phyloP scores from a whole-genome alignment of 2,113 vertebrate genomes.

The Corythornis cristatus region DNA sequence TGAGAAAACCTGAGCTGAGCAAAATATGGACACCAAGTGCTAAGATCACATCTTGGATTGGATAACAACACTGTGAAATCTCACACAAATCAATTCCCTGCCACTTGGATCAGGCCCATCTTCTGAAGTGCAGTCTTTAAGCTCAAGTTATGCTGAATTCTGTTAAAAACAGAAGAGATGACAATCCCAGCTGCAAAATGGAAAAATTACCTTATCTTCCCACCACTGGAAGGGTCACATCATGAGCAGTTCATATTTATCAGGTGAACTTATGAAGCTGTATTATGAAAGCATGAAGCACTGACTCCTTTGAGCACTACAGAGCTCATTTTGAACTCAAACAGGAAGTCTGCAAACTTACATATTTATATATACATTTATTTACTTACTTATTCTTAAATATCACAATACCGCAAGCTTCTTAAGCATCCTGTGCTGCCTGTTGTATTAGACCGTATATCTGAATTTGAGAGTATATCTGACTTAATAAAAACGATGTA shows the following conservation, averaged over 20 bases:
- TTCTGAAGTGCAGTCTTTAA: not conserved
- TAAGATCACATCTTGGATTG: not conserved
- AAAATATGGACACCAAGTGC: not conserved
- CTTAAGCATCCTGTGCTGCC: not conserved
- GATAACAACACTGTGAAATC: not conserved
- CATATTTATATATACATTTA: fast-evolving
- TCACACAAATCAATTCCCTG: fast-evolving
- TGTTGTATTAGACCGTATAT: no score
- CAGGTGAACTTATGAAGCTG: not conserved
- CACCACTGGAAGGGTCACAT: not conserved
- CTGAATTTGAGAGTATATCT: not conserved
- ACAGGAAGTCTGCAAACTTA: not conserved
- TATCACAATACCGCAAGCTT: not conserved
- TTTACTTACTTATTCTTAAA: not conserved
- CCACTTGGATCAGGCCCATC: fast-evolving
- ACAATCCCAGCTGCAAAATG: not conserved
- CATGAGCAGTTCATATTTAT: not conserved
- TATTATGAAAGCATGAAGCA: not conserved
- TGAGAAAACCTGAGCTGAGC: not conserved
- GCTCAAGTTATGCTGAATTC: not conserved
- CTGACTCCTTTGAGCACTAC: not conserved
- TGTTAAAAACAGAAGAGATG: not conserved
- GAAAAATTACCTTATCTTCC: not conserved
- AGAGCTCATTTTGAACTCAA: not conserved
- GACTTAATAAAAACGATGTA: fast-evolving